These are phyloP conservation scores for Semicossyphus pulcher DNA, from an alignment of 2,113 vertebrate species.

Conservation along the genomic window DNA sequence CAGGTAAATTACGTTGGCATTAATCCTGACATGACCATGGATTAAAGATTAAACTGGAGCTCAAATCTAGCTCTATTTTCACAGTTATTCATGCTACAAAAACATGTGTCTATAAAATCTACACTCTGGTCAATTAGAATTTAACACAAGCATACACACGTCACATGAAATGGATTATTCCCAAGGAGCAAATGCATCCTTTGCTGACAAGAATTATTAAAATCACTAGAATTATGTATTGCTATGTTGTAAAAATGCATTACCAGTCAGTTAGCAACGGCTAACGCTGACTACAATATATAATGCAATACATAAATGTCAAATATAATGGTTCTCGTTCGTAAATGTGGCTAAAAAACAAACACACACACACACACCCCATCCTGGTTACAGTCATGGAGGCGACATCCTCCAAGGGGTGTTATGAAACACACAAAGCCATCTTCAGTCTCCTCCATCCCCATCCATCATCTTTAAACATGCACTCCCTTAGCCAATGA, in stretches of 20 bases:
- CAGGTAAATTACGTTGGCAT: neutral
- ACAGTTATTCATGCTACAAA: neutral
- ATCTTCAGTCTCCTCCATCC: conserved; percentile 46
- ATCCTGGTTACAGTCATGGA: conserved; percentile 45
- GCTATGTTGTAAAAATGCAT: neutral
- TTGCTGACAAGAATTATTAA: neutral
- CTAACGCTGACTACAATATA: neutral
- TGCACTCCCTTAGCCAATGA: neutral
- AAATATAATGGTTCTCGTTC: neutral
- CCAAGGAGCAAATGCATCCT: neutral
- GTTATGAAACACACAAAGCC: conserved; percentile 66
- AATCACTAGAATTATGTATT: neutral
- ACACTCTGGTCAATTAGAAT: neutral
- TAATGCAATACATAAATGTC: neutral
- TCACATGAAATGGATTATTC: conserved; percentile 29
- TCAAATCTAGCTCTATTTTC: neutral
- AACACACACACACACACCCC: conserved; percentile 37
- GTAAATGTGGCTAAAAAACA: neutral
- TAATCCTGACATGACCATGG: neutral
- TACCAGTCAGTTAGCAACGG: neutral
- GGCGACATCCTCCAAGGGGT: conserved; percentile 55
- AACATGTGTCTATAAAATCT: neutral
- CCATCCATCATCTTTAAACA: conserved; percentile 12
- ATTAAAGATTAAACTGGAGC: neutral
- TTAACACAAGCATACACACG: neutral